Percentiles rank a stretch among this genome's conserved stretches.
phyloP scores from a whole-genome alignment of 2,797 vertebrate species.

The Percopsis omiscomaycus region DNA sequence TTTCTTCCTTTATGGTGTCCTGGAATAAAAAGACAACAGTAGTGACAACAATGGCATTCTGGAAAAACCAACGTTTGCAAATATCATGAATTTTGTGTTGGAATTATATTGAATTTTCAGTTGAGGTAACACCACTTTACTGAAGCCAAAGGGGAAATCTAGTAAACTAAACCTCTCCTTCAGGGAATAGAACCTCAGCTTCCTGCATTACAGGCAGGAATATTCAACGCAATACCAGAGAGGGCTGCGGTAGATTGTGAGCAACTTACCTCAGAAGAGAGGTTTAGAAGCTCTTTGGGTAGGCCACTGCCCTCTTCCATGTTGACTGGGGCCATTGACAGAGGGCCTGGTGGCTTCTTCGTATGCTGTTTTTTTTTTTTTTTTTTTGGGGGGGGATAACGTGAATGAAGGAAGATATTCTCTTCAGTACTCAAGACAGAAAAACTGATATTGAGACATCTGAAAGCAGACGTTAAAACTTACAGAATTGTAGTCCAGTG shows the following conservation, averaged over 20 bases:
- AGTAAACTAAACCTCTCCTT: too few species aligned
- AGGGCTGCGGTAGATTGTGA: neutral
- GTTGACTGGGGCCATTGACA: slow-evolving; percentile 78
- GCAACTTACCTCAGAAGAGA: slow-evolving; percentile 77
- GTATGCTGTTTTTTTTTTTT: too few species aligned
- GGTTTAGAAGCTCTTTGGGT: slow-evolving; percentile 70
- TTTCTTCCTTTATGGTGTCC: slow-evolving; percentile 37
- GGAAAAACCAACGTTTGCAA: neutral
- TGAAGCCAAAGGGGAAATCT: too few species aligned
- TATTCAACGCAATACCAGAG: neutral
- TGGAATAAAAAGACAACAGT: slow-evolving; percentile 20
- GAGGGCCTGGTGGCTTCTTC: slow-evolving; percentile 72
- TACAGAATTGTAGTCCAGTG: neutral
- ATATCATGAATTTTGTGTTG: too few species aligned
- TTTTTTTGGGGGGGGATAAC: too few species aligned
- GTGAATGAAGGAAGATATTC: neutral
- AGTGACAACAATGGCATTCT: neutral
- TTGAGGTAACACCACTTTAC: too few species aligned
- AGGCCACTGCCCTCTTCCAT: slow-evolving; percentile 49
- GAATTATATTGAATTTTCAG: too few species aligned
- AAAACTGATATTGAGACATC: neutral
- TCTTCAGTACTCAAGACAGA: neutral
- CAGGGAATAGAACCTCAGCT: too few species aligned
- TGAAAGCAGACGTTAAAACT: neutral
- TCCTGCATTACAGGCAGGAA: neutral